These are phyloP conservation scores for Clupea harengus DNA, from an alignment of 2,113 vertebrate species.

Conservation along the genomic window DNA sequence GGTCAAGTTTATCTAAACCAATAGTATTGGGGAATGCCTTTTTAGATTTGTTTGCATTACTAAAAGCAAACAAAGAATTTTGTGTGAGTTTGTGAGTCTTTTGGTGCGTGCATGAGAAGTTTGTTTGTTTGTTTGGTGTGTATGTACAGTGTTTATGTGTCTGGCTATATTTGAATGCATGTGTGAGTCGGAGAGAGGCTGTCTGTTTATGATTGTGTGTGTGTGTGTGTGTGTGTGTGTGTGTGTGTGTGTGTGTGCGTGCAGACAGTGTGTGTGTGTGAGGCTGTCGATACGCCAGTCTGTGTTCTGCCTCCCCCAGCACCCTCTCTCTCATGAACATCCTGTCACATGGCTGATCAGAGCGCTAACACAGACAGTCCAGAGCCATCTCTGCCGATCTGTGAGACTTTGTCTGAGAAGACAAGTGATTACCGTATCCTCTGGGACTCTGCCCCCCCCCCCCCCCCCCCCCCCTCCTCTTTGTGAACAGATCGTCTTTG, in stretches of 20 bases:
- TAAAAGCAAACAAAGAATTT: no score
- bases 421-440: not conserved
- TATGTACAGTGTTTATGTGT: no score
- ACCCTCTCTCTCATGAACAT: constrained; percentile 39
- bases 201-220: not conserved
- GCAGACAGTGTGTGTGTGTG: not conserved
- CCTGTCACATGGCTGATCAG: constrained; percentile 52
- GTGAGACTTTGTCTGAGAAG: not conserved
- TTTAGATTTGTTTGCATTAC: not conserved
- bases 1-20: no score
- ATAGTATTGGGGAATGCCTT: not conserved
- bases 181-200: no score
- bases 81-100: not conserved
- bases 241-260: constrained; percentile 21
- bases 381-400: not conserved
- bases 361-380: constrained; percentile 25
- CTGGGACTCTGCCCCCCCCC: not conserved
- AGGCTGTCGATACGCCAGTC: not conserved
- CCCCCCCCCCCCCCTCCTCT: not conserved
- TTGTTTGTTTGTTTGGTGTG: not conserved
- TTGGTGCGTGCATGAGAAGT: constrained; percentile 17
- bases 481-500: not conserved
- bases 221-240: constrained; percentile 17
- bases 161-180: no score
- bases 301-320: not conserved